phyloP scores from a whole-genome alignment of 2,113 vertebrate species.

The Cranoglanis bouderius region DNA sequence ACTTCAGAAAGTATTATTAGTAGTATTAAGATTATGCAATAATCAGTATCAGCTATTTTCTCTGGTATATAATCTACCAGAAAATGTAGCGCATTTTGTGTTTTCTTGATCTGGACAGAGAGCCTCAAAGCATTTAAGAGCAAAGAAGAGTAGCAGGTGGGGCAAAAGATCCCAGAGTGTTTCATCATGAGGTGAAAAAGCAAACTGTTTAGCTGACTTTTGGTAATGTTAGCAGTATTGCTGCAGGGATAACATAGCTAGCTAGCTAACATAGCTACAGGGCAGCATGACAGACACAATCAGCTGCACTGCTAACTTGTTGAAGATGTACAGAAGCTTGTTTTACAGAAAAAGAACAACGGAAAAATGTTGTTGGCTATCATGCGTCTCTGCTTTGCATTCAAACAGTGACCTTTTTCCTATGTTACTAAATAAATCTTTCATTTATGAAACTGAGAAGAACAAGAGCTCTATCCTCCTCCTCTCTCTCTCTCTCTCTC shows the following conservation, averaged over 20 bases:
- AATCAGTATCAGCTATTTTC: not conserved
- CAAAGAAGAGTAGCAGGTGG: not conserved
- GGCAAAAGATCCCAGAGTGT: not conserved
- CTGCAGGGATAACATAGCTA: not conserved
- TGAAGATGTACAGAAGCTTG: not conserved
- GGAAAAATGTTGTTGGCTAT: not conserved
- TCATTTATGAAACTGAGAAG: slow-evolving; percentile 21
- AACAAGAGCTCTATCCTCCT: not conserved
- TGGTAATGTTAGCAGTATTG: not conserved
- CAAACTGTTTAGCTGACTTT: not conserved
- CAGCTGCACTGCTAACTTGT: not conserved
- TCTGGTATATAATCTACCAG: not conserved
- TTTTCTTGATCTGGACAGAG: not conserved
- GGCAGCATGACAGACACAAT: not conserved
- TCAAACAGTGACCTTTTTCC: not conserved
- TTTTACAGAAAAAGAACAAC: not conserved
- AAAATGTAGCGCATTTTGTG: not conserved
- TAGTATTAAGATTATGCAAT: not conserved
- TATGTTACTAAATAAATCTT: slow-evolving; percentile 14
- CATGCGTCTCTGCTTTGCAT: slow-evolving; percentile 9
- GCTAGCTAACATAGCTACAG: not conserved
- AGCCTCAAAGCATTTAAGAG: too few relatives aligned
- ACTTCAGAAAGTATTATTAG: not conserved
- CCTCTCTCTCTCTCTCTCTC: not conserved
- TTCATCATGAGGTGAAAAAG: not conserved